Evolutionary conservation across 2,888 invertebrate species (phyloP), one percentile per base, ranked within the genome.

Genomic region (Eupithecia insigniata): DNA sequence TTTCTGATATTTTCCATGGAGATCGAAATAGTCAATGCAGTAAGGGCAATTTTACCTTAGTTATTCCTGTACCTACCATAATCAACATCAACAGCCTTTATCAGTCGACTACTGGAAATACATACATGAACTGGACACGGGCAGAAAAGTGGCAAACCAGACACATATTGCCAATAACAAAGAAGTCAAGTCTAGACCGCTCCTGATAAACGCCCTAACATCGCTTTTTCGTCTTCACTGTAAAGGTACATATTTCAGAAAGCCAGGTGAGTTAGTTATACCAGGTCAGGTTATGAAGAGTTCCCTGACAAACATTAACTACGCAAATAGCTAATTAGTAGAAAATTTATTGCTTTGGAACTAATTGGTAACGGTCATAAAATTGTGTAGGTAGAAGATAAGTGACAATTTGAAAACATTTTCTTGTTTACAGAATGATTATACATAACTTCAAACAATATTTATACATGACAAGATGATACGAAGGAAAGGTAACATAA

Each of bases 261-360:
- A 43, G 66, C 76, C 69, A 67, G 75, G 81, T 18, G 51, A 58
- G 58, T 14, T 58, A 26, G n/a, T 28, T 32, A 26, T 26, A 78
- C 67, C 36, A 12, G 36, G 83, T 80, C 79, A 81, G 82, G 84
- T 83, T 83, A 80, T 81, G 80, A 79, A 80, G 78, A 80, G 80
- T 78, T 80, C 73, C 75, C 70, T 75, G 75, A 70, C 73, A 66
- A 73, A 75, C 79, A 78, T 78, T 79, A 78, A 81, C 82, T 78
- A 73, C 79, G 82, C 83, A 84, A 85, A 85, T 84, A 85, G 80
- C 83, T 83, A 86, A 88, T 87, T 87, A 88, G 81, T 77, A 72
- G 71, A 80, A 71, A 82, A 83, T 85, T 76, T 83, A 86, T 84
- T 79, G 81, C 76, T n/a, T 82, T 73, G 78, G 71, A 76, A 78